Evolutionary conservation across 1,140 invertebrate genomes (phyloP).

Genomic region (Drosophila subpulchrella): DNA sequence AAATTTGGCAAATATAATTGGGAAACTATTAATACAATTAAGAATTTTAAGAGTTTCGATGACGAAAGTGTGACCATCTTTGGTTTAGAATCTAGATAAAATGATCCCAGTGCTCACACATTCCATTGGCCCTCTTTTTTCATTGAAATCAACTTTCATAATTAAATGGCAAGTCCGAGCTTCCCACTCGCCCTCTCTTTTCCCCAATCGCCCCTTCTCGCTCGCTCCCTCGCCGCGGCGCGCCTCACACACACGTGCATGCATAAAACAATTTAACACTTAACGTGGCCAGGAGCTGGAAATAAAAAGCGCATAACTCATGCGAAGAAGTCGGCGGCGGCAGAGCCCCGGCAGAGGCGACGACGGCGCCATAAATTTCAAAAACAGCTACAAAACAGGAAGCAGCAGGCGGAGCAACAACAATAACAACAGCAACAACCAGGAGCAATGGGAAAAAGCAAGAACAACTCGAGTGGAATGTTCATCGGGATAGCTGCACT

Average conservation of each 20-base stretch:
- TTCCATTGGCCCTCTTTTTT: background rate
- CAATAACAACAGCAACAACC: constrained; percentile 7
- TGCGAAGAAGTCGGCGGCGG: constrained; percentile 33
- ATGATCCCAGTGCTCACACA: background rate
- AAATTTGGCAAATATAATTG: no score
- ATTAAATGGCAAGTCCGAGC: constrained; percentile 58
- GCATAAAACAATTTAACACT: constrained; percentile 78
- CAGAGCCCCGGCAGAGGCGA: constrained; percentile 26
- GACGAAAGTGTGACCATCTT: no score
- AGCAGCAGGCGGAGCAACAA: constrained; percentile 52
- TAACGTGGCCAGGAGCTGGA: constrained; percentile 64
- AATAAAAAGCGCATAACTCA: constrained; percentile 61
- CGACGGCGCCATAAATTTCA: constrained; percentile 61
- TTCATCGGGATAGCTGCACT: constrained; percentile 8
- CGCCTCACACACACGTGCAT: constrained; percentile 39
- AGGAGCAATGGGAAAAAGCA: constrained; percentile 14
- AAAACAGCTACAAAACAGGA: constrained; percentile 67
- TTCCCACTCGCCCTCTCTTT: background rate
- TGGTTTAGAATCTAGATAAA: no score
- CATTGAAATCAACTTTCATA: constrained; percentile 52
- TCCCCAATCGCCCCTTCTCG: background rate
- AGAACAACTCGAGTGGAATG: constrained; percentile 39
- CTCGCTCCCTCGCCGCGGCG: background rate
- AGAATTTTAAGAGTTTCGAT: no score
- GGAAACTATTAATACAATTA: no score